Percentiles rank a stretch among this genome's conserved stretches.
Evolutionary conservation across 2,113 vertebrate genomes (phyloP).

Genomic region (Engraulis encrasicolus): DNA sequence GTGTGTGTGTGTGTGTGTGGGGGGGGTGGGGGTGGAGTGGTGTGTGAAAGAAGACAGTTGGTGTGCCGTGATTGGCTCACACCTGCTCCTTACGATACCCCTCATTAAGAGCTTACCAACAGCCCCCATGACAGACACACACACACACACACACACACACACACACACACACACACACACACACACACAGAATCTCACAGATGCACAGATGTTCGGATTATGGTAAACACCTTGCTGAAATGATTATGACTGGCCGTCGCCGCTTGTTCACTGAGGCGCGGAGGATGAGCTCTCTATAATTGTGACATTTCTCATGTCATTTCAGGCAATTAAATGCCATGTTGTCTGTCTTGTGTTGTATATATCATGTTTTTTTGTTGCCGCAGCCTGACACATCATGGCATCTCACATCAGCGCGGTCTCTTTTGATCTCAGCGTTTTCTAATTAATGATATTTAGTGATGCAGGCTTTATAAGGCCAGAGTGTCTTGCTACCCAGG

Average conservation of each 20-base stretch:
- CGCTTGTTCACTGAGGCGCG: not conserved
- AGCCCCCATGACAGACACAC: not conserved
- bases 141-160: not conserved
- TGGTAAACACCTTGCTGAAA: not conserved
- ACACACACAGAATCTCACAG: not conserved
- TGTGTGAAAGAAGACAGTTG: not conserved
- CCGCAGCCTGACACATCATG: not conserved
- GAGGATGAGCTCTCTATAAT: not conserved
- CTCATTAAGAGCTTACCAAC: constrained; percentile 15
- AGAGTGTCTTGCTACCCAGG: too few species aligned
- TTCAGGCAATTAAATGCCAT: not conserved
- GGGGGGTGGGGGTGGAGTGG: too few species aligned
- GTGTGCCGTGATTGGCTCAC: not conserved
- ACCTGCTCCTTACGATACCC: not conserved
- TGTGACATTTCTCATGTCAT: not conserved
- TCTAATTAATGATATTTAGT: too few species aligned
- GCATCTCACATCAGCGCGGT: not conserved
- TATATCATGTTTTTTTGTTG: not conserved
- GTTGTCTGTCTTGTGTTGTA: not conserved
- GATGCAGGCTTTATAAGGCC: too few species aligned
- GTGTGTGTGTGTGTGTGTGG: too few species aligned
- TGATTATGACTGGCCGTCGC: not conserved
- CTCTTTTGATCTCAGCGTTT: not conserved
- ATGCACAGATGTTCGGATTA: not conserved
- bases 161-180: not conserved